phyloP scores from a whole-genome alignment of 2,113 vertebrate species.

The Pica pica region DNA sequence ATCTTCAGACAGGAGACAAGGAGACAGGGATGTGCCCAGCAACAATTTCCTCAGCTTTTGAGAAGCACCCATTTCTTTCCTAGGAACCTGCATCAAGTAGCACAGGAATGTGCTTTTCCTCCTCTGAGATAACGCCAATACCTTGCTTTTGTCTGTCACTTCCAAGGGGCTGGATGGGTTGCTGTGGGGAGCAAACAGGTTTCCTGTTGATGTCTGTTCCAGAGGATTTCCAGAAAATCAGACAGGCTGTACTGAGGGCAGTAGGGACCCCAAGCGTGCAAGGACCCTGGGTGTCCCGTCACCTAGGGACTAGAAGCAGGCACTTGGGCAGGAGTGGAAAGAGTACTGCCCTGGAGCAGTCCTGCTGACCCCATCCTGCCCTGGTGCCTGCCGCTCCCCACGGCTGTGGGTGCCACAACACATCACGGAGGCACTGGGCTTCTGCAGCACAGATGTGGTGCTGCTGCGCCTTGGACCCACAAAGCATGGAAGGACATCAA shows the following conservation, averaged over 20 bases:
- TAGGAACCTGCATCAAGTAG: neutral
- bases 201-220: neutral
- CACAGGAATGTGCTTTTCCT: neutral
- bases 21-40: neutral
- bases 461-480: neutral
- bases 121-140: neutral
- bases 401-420: neutral
- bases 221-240: neutral
- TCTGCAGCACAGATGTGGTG: slow-evolving; percentile 29
- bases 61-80: neutral
- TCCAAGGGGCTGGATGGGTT: fast-evolving
- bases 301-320: neutral
- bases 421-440: fast-evolving
- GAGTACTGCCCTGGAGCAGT: fast-evolving
- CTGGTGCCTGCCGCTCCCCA: fast-evolving
- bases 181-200: neutral
- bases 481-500: slow-evolving; percentile 1
- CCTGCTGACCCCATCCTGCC: neutral
- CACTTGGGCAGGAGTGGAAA: fast-evolving
- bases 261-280: fast-evolving
- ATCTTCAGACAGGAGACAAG: neutral
- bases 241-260: fast-evolving
- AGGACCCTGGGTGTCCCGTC: neutral
- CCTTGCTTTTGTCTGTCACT: neutral
- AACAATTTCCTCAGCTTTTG: neutral